These are phyloP conservation scores for Spatula clypeata DNA, from an alignment of 2,797 vertebrate genomes.

Conservation along the genomic window DNA sequence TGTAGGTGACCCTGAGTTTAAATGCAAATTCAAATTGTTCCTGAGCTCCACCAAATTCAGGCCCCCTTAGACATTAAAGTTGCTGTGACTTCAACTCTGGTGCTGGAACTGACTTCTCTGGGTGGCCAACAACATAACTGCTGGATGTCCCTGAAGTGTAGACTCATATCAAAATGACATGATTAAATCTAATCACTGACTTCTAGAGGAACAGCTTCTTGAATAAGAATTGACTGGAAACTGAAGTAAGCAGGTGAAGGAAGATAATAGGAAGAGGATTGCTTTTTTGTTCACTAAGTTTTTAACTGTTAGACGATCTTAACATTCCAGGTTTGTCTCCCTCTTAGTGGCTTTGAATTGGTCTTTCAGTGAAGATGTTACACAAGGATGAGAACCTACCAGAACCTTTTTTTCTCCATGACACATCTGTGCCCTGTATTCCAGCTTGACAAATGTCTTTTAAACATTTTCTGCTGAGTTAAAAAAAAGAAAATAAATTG, in stretches of 20 bases:
- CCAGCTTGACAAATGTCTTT: background rate
- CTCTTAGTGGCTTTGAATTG: background rate
- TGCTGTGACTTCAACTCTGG: background rate
- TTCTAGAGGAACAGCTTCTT: background rate
- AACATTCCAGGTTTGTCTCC: background rate
- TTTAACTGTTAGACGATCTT: background rate
- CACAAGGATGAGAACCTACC: background rate
- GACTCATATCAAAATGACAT: background rate
- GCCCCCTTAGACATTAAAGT: background rate
- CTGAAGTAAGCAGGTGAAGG: background rate
- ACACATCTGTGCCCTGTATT: background rate
- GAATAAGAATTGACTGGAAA: background rate
- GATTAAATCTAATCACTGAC: background rate
- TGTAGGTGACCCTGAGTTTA: background rate
- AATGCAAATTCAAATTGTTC: background rate
- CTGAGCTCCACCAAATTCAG: background rate
- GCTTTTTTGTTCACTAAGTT: accelerated
- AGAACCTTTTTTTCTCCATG: background rate
- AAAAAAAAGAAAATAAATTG: background rate
- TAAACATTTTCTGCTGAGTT: background rate
- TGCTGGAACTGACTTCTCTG: background rate
- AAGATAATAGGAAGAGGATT: background rate
- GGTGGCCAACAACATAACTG: background rate
- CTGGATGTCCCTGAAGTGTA: background rate
- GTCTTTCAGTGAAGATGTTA: background rate